Evolutionary conservation across 1,140 invertebrate genomes (phyloP), one percentile per base, ranked within the genome.

Genomic region (Marisa cornuarietis): DNA sequence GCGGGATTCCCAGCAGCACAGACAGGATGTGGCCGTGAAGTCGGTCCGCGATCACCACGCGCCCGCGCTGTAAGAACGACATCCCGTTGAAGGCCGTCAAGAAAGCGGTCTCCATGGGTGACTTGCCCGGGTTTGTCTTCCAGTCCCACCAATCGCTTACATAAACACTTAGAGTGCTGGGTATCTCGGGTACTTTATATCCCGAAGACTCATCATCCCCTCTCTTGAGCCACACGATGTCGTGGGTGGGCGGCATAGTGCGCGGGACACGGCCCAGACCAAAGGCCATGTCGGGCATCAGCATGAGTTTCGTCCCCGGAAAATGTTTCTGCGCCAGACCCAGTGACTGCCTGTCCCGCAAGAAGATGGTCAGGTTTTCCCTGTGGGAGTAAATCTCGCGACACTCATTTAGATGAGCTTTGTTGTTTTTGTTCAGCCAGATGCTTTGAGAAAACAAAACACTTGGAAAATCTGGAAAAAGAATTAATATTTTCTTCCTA

Each of bases 1-100:
- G 79, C 6, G 81, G 83, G 61, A 82, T 84, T 72, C 79, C 79
- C 61, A 82, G 42, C 54, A 84, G 76, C 8, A 62, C 72, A 77
- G 65, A 65, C 6, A 84, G 51, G 65, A 84, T 81, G 71, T 84
- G 83, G 10, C 80, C 83, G 73, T 84, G 83, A 6, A 84, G 82
- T 26, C 83, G 69, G 58, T 84, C 83, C 6, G 83, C 81, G 8
- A 84, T 71, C 49, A 84, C 77, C 14, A 82, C 81, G 11, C 81
- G 61, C 11, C 77, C 80, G 9, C 76, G 58, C 72, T 79, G 78
- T n/a, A 82, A 58, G 63, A 77, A 76, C 42, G 68, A 20, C 26
- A 82, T 52, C 0, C 80, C 80, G 65, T 81, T 81, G 0, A 26
- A 20, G 31, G 52, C 14, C 5, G 49, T 31, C 31, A 49, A 11